Evolutionary conservation across 1,140 invertebrate genomes (phyloP), one percentile per base, ranked within the genome.

Genomic region (Drosophila oshimai): DNA sequence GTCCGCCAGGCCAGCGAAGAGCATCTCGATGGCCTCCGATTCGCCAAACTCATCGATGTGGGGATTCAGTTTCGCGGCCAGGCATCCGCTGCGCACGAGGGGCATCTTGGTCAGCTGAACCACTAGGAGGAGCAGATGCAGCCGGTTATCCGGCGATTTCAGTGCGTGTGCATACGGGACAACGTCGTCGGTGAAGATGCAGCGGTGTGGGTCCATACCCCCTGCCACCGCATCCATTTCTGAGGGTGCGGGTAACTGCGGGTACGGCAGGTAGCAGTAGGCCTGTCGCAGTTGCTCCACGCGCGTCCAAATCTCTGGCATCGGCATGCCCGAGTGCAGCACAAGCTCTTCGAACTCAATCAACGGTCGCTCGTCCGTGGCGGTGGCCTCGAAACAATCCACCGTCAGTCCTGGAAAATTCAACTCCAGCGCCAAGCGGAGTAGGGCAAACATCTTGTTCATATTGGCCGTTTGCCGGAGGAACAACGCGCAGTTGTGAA

Each of bases 301-400:
- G 55, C 94, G 92, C 17, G 94, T 89, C 94, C 94, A 95, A 20
- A 95, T 90, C 71, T 95, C 93, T 68, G 94, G 93, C 61, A 95
- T 91, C 3, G 94, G 94, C 50, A 95, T 81, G 53, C 93, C 92
- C 4, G 94, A 94, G 22, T 91, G 91, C 37, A 95, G 86, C 58
- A 95, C 92, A 4, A 93, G 74, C 80, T 95, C 94, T 89, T 95
- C 94, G 80, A 93, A 91, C 26, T 93, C 93, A 28, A 93, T 90
- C n/a, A 94, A 76, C 51, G 93, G 91, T 5, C 91, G 90, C 64
- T 94, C 93, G 46, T 93, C n/a, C n/a, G n/a, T 91, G 10, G 91
- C 83, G 13, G 84, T 89, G 26, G 92, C 91, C 12, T 81, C 51
- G 6, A 93, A 62, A 53, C 91, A 91, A 2, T 92, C 91, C 17